Percentiles rank a stretch among this genome's conserved stretches.
Conservation (phyloP, 2,888 invertebrate species). For the Anodontia alba region DNA sequence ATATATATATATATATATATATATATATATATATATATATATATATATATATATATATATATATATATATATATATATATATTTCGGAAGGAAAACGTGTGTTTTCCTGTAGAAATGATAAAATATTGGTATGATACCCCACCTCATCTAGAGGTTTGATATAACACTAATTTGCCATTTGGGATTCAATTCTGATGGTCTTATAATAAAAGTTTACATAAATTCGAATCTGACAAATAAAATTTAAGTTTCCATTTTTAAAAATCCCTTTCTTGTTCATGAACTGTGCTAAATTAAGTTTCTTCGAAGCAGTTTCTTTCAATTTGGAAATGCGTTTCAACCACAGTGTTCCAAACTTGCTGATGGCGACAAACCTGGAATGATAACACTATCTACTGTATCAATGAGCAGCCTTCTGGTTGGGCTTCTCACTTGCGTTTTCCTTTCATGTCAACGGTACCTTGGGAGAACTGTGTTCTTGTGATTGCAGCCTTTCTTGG, state of each 20-base stretch:
- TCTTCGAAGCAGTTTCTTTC: not conserved
- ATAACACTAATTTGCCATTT: not conserved
- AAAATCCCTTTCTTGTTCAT: not conserved
- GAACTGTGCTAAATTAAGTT: not conserved
- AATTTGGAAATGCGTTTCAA: not conserved
- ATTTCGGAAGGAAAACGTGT: no score
- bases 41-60: no score
- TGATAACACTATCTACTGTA: slow-evolving; percentile 20
- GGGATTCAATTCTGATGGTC: not conserved
- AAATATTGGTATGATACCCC: no score
- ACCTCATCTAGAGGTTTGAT: no score
- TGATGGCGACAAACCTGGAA: not conserved
- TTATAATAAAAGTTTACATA: not conserved
- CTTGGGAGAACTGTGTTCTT: no score
- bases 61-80: no score
- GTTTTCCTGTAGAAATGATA: no score
- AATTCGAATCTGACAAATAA: not conserved
- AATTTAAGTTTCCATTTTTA: not conserved
- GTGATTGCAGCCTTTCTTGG: no score
- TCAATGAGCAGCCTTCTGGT: slow-evolving; percentile 24
- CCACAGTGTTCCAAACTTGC: not conserved
- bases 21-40: no score
- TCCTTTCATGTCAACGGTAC: no score
- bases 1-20: no score
- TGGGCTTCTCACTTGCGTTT: no score